Conservation (phyloP, 2,797 vertebrate species). For the Australoheros facetus region DNA sequence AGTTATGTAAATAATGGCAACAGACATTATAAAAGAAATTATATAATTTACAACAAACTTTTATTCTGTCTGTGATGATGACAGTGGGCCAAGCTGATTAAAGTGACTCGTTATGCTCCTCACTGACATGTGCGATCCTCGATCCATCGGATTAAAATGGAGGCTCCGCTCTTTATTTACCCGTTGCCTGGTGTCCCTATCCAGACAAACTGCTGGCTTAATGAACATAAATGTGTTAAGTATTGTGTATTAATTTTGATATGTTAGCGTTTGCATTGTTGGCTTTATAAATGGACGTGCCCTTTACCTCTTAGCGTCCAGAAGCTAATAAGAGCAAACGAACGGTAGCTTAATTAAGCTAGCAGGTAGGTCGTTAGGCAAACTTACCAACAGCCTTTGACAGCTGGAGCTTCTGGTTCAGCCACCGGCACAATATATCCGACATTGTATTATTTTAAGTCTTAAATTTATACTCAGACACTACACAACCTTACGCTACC, state of each 20-base stretch:
- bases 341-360: constrained; percentile 15
- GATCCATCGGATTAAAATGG: too few relatives aligned
- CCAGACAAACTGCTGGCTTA: not conserved
- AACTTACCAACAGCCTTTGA: constrained; percentile 88
- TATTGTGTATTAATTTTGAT: not conserved
- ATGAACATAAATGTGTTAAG: not conserved
- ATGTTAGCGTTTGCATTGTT: not conserved
- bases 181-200: not conserved
- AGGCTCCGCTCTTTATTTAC: too few relatives aligned
- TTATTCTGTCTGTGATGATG: too few relatives aligned
- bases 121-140: too few relatives aligned
- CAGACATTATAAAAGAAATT: too few relatives aligned
- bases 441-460: constrained; percentile 79
- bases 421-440: constrained; percentile 88
- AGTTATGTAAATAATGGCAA: too few relatives aligned
- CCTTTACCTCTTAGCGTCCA: not conserved
- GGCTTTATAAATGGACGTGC: not conserved
- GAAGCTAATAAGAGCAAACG: not conserved
- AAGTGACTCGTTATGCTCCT: too few relatives aligned
- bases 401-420: constrained; percentile 88
- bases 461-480: not conserved
- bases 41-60: too few relatives aligned
- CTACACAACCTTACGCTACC: not conserved
- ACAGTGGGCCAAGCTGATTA: too few relatives aligned
- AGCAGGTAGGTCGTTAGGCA: not conserved